Evolutionary conservation across 2,888 invertebrate genomes (phyloP).

Genomic region (Drosophila lutescens): DNA sequence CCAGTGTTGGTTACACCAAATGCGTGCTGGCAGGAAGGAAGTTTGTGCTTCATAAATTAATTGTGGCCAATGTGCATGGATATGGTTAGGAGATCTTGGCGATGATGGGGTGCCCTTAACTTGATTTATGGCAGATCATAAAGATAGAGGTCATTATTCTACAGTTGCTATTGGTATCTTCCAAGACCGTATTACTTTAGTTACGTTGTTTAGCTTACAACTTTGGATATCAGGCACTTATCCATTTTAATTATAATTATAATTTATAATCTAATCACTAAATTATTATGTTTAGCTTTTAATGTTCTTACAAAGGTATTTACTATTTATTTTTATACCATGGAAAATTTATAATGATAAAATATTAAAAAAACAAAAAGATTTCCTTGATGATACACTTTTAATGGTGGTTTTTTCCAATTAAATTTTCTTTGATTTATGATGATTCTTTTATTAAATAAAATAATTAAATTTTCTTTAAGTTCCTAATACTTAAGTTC

Average conservation of each 20-base stretch:
- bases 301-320: too few relatives aligned
- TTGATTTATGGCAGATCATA: constrained; percentile 26
- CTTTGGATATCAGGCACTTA: not conserved
- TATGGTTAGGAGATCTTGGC: constrained; percentile 35
- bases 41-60: constrained; percentile 78
- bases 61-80: constrained; percentile 68
- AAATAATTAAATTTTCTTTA: not conserved
- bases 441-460: too few relatives aligned
- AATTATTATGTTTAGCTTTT: too few relatives aligned
- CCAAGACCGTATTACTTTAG: not conserved
- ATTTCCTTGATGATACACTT: too few relatives aligned
- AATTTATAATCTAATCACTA: too few relatives aligned
- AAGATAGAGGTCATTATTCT: constrained; percentile 9
- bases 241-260: too few relatives aligned
- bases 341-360: too few relatives aligned
- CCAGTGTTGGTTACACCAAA: constrained; percentile 46
- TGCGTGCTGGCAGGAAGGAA: constrained; percentile 72
- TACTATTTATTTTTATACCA: too few relatives aligned
- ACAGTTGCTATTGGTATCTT: not conserved
- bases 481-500: not conserved
- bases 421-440: too few relatives aligned
- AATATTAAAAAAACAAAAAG: too few relatives aligned
- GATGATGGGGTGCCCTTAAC: constrained; percentile 20
- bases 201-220: not conserved
- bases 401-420: too few relatives aligned